Evolutionary conservation across 1,140 invertebrate species (phyloP), one percentile per base, ranked within the genome.

Genomic region (Diorhabda sublineata): DNA sequence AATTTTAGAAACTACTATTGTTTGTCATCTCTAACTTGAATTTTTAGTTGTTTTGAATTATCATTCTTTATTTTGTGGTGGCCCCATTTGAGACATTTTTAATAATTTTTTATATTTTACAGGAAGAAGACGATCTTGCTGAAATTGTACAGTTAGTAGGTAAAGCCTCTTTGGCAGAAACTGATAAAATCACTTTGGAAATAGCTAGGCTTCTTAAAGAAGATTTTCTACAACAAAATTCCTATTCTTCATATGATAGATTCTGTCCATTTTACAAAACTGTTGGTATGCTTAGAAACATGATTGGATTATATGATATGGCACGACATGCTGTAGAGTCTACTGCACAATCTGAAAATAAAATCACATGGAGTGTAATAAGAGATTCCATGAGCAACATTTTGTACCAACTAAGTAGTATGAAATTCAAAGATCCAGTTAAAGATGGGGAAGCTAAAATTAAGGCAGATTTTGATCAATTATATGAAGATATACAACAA

Each of bases 211-310:
- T 99, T 70, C 87, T 99, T 64, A 99, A 99, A 82, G 98, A 99
- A 81, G 98, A 99, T 87, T 99, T 99, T 87, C 85, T 99, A 74
- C 98, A 99, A 85, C 98, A 99, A 83, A 97, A 97, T 87, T 93
- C 93, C 86, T 92, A 83, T 62, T 77, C 78, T 4, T 67, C 78
- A 2, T 80, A 80, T 57, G 79, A 81, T 66, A 76, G 97, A 72
- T 99, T 97, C 86, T 99, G 98, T 84, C 98, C 98, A 78, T 99
- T 99, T 87, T 99, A 99, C 87, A 99, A 99, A 86, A 99, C 97
- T 43, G 94, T 97, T 9, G 97, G 96, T 72, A 99, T 99, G 98
- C 82, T 99, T 79, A 91, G 89, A 80, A 99, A 99, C 85, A 99
- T 99, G 86, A 98, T 99, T 80, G 87, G 93, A 45, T 98, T 99